A percentile compares a stretch with the other conserved stretches of the same genome.
phyloP scores from a whole-genome alignment of 2,113 vertebrate genomes.

The Amazona vittata region DNA sequence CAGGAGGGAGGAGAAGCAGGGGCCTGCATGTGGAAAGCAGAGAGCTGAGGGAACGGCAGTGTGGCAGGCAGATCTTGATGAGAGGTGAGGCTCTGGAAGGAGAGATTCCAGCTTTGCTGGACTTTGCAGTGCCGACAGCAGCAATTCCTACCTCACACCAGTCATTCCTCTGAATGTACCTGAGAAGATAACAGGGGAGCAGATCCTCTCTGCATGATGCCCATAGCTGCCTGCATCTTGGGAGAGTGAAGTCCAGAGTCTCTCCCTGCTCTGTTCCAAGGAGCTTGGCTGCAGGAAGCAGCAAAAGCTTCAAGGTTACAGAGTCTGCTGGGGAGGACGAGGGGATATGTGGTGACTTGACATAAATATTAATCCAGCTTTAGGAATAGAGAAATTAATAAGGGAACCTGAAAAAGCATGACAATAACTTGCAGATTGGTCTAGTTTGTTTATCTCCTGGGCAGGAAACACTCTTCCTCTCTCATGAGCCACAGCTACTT shows the following conservation, averaged over 20 bases:
- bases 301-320: slow-evolving; percentile 40
- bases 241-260: neutral
- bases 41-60: neutral
- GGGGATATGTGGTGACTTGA: neutral
- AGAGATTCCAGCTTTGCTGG: neutral
- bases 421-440: neutral
- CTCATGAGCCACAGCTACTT: neutral
- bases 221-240: neutral
- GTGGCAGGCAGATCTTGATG: neutral
- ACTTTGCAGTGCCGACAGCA: neutral
- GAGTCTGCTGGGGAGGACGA: neutral
- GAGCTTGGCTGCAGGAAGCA: neutral
- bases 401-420: neutral
- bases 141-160: neutral
- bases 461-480: neutral
- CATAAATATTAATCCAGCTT: slow-evolving; percentile 39
- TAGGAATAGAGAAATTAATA: neutral
- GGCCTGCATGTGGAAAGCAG: neutral
- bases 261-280: neutral
- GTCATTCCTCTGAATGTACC: neutral
- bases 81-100: neutral
- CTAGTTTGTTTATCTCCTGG: neutral
- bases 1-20: neutral
- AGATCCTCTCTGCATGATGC: neutral
- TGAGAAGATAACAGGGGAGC: neutral